phyloP scores from a whole-genome alignment of 1,140 invertebrate genomes.

The Amphibalanus amphitrite region DNA sequence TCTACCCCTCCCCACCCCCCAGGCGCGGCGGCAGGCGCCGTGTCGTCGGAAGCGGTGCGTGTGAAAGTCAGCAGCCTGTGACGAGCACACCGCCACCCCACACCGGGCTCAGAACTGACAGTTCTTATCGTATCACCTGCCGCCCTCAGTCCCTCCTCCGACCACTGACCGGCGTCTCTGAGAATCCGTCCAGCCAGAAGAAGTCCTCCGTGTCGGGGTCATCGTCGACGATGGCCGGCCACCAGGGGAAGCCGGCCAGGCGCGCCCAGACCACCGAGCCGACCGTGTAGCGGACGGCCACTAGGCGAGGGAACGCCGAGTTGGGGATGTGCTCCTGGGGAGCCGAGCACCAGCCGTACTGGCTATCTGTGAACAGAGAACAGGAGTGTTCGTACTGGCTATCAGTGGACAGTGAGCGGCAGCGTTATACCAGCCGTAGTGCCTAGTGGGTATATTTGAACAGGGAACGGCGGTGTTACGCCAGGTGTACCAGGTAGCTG shows the following conservation, averaged over 20 bases:
- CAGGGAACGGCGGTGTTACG: too few species aligned
- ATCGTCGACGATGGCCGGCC: slow-evolving; percentile 53
- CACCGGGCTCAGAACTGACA: not conserved
- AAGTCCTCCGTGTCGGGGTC: slow-evolving; percentile 41
- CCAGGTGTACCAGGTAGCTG: too few species aligned
- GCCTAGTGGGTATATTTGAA: too few species aligned
- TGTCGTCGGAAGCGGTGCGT: too few species aligned
- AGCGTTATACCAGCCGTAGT: too few species aligned
- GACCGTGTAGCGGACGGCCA: slow-evolving; percentile 35
- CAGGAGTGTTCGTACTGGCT: too few species aligned
- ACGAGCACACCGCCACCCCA: too few species aligned
- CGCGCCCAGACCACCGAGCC: slow-evolving; percentile 47
- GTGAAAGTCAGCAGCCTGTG: too few species aligned
- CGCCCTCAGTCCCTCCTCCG: slow-evolving; percentile 7
- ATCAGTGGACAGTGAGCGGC: too few species aligned
- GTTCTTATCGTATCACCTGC: not conserved
- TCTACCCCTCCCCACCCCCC: too few species aligned
- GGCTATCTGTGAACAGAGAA: not conserved
- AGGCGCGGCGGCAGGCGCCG: too few species aligned
- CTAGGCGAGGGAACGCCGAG: slow-evolving; percentile 19
- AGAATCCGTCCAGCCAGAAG: slow-evolving; percentile 35
- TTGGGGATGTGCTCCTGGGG: not conserved
- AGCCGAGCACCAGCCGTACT: not conserved
- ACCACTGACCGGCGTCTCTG: slow-evolving; percentile 31
- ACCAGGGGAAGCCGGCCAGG: slow-evolving; percentile 43